A percentile compares a stretch with the other conserved stretches of the same genome.
phyloP scores from a whole-genome alignment of 92 coral and sea anemone species.

The Epizoanthus stellaris region DNA sequence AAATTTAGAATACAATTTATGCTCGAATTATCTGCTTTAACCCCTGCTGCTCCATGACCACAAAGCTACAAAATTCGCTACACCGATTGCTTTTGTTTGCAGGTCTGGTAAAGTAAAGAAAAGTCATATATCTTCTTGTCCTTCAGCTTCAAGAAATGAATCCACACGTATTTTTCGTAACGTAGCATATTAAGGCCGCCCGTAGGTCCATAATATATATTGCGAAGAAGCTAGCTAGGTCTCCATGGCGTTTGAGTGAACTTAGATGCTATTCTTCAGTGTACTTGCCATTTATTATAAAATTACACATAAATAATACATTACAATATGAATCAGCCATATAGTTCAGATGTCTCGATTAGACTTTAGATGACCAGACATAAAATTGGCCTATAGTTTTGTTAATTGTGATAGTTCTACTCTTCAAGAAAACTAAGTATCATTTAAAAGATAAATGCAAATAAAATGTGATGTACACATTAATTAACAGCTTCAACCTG shows the following conservation, averaged over 20 bases:
- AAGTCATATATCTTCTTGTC: background rate
- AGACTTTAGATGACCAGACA: no score
- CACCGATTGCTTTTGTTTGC: background rate
- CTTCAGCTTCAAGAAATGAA: background rate
- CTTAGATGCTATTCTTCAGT: no score
- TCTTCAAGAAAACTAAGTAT: background rate
- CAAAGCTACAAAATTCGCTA: background rate
- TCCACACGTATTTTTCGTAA: no score
- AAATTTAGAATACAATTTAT: background rate
- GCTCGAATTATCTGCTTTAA: slow-evolving; percentile 15
- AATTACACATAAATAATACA: no score
- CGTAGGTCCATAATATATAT: no score
- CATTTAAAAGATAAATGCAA: background rate
- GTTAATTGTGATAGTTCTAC: background rate
- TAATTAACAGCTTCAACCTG: slow-evolving; percentile 16
- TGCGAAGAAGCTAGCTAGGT: no score
- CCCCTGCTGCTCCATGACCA: slow-evolving; percentile 11
- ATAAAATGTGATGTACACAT: background rate
- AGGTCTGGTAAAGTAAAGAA: background rate
- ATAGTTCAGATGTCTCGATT: no score
- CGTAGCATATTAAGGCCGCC: background rate
- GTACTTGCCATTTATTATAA: no score
- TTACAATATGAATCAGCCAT: no score
- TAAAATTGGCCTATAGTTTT: no score
- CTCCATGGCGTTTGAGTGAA: no score